Conservation (phyloP, 1,140 invertebrate genomes). For the Philotrypesis tridentata region DNA sequence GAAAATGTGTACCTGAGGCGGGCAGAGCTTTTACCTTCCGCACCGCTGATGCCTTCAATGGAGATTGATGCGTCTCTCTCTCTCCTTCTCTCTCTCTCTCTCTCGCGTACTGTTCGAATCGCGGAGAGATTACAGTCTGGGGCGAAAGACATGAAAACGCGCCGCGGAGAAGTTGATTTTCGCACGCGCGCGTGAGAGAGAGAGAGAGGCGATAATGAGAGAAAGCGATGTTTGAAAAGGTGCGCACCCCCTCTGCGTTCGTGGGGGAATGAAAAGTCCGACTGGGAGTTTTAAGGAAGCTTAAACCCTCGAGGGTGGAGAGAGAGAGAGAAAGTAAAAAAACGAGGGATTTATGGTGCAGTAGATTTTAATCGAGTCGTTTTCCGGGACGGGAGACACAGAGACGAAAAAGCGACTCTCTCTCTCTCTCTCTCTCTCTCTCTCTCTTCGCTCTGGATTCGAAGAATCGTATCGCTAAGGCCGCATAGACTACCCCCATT, state of each 20-base stretch:
- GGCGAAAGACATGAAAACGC: not conserved
- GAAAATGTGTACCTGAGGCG: not conserved
- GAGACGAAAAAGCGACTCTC: not conserved
- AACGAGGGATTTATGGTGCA: conserved; percentile 17
- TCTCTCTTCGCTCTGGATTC: conserved; percentile 4
- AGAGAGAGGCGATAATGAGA: no score
- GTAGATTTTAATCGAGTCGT: conserved; percentile 37
- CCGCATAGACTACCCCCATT: conserved; percentile 22
- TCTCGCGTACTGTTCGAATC: not conserved
- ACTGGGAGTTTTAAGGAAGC: not conserved
- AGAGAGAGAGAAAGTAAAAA: no score
- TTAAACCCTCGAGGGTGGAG: not conserved
- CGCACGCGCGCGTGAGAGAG: no score
- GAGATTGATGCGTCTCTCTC: not conserved
- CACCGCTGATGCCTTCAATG: not conserved
- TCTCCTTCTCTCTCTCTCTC: no score
- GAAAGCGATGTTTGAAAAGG: not conserved
- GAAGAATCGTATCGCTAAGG: conserved; percentile 18
- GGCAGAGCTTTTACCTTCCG: not conserved
- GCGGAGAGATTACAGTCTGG: not conserved
- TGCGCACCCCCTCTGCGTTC: not conserved
- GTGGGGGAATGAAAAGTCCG: not conserved
- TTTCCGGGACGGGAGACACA: not conserved
- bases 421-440: no score
- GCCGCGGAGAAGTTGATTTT: not conserved